Evolutionary conservation across 2,113 vertebrate genomes (phyloP).

Genomic region (Motacilla alba): DNA sequence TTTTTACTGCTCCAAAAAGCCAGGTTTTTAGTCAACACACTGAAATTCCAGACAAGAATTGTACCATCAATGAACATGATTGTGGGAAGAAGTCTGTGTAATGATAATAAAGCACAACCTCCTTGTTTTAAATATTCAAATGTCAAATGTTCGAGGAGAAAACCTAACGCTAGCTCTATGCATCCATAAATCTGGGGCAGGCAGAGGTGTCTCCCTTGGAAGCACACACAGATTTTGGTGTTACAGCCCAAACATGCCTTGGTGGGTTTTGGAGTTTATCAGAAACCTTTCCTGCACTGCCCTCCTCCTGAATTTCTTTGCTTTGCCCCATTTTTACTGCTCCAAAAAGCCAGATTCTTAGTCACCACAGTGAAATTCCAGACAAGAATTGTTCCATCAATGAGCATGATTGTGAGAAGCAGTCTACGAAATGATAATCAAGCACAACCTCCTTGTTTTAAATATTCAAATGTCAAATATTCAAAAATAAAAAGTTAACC

Average conservation of each 20-base stretch:
- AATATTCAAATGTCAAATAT: not conserved
- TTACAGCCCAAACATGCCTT: too few species aligned
- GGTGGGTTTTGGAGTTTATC: too few species aligned
- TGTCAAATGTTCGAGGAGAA: not conserved
- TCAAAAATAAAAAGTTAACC: not conserved
- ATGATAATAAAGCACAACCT: not conserved
- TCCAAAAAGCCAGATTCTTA: not conserved
- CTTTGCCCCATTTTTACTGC: not conserved
- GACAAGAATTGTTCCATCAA: not conserved
- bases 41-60: not conserved
- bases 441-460: not conserved
- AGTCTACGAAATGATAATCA: not conserved
- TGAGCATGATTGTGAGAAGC: not conserved
- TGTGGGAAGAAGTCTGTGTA: not conserved
- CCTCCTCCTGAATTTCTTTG: not conserved
- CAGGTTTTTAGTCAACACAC: not conserved
- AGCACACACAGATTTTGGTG: too few species aligned
- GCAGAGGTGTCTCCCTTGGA: too few species aligned
- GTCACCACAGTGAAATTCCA: not conserved
- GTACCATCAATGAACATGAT: rapidly evolving
- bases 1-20: not conserved
- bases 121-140: not conserved
- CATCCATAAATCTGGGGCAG: too few species aligned
- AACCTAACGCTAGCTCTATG: too few species aligned
- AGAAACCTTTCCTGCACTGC: not conserved